Base-by-base conservation (phyloP, 1,140 invertebrate species). In the Halotydeus destructor region DNA sequence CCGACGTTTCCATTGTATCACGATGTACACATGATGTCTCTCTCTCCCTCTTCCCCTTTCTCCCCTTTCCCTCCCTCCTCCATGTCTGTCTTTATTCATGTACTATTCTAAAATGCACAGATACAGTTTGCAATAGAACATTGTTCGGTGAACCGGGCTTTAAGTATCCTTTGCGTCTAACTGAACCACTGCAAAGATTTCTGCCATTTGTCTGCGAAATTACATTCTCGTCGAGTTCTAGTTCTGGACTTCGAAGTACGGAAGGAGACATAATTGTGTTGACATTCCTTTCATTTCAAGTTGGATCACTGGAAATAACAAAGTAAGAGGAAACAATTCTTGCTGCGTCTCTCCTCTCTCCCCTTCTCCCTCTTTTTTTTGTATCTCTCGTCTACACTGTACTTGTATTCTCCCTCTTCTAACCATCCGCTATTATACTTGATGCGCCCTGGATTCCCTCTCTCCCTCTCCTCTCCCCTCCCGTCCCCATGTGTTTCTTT, bases 131-230 rank as follows among this genome's bases (percentile, higher is more conserved):
- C 33, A 51, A 51, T 36, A 45, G 44, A 21, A 50, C 50, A n/a
- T 41, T 45, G 12, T 45, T 43, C 43, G 50, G 50, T 0, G 35
- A 48, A 35, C 37, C 46, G 9, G 46, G 45, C 5, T 38, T 28
- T 9, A 50, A 50, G 23, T 51, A 51, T 32, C 48, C 50, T n/a
- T 38, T 51, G 3, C 25, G 48, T 8, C 48, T 51, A 14, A 51
- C 42, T 9, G 50, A 51, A 41, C 50, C 50, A 3, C 32, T 46
- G 12, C 48, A 50, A 9, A 22, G 48, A 16, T 46, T 48, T 38
- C 40, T 40, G n/a, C 43, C 50, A 1, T 51, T 48, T 21, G 36
- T 43, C 14, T 51, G 50, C 44, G 35, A 41, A 26, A 39, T 51
- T 27, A 49, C 44, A 37, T 50, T 51, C 33, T 45, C 47, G 19